Percentiles rank a stretch among this genome's conserved stretches.
Conservation (phyloP, 2,113 vertebrate species). For the Lamprologus lemairii region DNA sequence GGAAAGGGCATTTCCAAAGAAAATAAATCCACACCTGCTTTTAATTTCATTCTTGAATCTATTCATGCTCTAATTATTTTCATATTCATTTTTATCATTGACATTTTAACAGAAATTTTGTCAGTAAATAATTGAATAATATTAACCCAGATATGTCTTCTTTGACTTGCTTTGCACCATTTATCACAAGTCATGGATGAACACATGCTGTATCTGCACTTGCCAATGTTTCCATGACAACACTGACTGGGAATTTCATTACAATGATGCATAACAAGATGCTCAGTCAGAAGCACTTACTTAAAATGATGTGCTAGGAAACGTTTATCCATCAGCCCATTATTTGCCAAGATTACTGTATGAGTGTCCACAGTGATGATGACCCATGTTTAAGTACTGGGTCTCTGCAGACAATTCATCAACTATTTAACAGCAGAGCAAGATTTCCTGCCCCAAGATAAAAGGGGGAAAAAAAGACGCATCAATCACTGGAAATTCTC, state of each 20-base stretch:
- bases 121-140: not conserved
- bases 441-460: not conserved
- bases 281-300: not conserved
- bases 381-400: not conserved
- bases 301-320: not conserved
- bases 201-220: not conserved
- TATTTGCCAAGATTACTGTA: not conserved
- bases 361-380: not conserved
- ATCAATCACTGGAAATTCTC: not conserved
- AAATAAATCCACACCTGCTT: not conserved
- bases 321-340: not conserved
- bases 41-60: not conserved
- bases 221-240: slow-evolving; percentile 48
- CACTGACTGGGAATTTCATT: not conserved
- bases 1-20: not conserved
- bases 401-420: not conserved
- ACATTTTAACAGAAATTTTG: not conserved
- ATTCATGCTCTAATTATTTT: not conserved
- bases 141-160: not conserved
- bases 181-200: not conserved
- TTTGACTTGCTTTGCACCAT: not conserved
- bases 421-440: not conserved
- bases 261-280: not conserved
- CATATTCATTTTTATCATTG: not conserved
- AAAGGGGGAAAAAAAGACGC: not conserved